Conservation (phyloP, 2,113 vertebrate species). For the Paraplagusia blochii region DNA sequence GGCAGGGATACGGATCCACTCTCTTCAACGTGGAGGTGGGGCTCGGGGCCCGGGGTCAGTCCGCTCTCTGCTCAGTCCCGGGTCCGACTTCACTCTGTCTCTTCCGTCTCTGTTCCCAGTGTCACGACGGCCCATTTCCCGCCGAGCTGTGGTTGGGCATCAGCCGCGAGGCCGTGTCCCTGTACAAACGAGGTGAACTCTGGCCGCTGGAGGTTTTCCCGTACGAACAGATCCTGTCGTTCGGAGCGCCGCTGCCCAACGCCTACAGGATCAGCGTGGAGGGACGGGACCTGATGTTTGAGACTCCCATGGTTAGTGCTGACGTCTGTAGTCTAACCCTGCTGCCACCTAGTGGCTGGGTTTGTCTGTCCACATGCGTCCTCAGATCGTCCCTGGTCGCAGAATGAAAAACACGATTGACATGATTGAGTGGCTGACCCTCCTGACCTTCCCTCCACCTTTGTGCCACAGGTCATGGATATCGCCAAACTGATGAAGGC, state of each 20-base stretch:
- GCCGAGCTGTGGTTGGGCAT: slow-evolving; percentile 92
- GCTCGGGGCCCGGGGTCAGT: neutral
- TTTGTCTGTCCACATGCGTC: too few species aligned
- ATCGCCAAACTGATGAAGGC: slow-evolving; percentile 99
- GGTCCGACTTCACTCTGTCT: neutral
- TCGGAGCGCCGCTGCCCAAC: slow-evolving; percentile 89
- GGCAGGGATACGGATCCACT: slow-evolving; percentile 93
- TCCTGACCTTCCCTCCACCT: neutral
- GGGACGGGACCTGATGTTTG: slow-evolving; percentile 89
- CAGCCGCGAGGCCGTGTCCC: slow-evolving; percentile 87
- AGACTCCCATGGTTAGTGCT: slow-evolving; percentile 83
- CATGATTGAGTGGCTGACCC: too few species aligned
- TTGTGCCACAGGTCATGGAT: slow-evolving; percentile 86
- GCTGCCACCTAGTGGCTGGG: too few species aligned
- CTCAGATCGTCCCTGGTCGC: too few species aligned
- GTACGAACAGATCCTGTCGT: slow-evolving; percentile 94
- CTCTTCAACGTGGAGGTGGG: slow-evolving; percentile 94
- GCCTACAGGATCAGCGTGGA: slow-evolving; percentile 93
- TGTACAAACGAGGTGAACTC: slow-evolving; percentile 93
- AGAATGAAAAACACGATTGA: too few species aligned
- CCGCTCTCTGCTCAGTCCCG: neutral
- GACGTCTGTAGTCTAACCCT: too few species aligned
- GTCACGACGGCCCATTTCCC: slow-evolving; percentile 87
- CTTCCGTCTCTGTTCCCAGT: slow-evolving; percentile 63
- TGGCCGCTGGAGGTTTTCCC: slow-evolving; percentile 90